Conservation (phyloP, 2,888 invertebrate genomes). For the Acronicta psi region DNA sequence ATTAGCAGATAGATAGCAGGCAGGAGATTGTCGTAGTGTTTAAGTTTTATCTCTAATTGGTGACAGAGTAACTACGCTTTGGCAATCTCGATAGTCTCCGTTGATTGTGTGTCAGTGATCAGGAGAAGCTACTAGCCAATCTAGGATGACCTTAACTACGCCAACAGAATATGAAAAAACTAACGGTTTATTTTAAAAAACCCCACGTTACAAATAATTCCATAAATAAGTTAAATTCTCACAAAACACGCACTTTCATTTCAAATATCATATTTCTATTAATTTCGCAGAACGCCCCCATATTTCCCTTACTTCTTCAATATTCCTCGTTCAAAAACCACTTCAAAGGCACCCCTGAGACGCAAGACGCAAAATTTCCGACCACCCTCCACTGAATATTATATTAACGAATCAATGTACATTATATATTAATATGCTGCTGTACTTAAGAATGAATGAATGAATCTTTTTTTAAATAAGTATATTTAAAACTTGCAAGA, state of each 20-base stretch:
- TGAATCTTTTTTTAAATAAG: neutral
- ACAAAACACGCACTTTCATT: constrained; percentile 7
- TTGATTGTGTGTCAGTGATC: too few relatives aligned
- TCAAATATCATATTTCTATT: constrained; percentile 8
- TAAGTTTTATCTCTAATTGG: too few relatives aligned
- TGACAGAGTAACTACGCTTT: too few relatives aligned
- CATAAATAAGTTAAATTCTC: neutral
- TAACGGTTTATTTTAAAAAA: too few relatives aligned
- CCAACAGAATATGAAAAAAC: too few relatives aligned
- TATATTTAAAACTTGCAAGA: too few relatives aligned
- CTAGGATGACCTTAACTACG: too few relatives aligned
- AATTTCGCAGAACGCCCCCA: neutral
- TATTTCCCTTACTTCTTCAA: constrained; percentile 28
- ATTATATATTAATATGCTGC: neutral
- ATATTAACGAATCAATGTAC: constrained; percentile 15
- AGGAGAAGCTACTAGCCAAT: too few relatives aligned
- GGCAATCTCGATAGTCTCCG: too few relatives aligned
- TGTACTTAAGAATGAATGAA: neutral
- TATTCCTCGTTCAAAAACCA: constrained; percentile 32
- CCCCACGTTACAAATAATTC: too few relatives aligned
- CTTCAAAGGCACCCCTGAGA: constrained; percentile 28
- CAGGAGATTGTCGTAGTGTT: too few relatives aligned
- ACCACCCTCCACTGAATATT: constrained; percentile 23
- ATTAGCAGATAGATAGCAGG: too few relatives aligned
- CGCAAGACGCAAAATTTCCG: constrained; percentile 7